Base-by-base conservation (phyloP, 2,113 vertebrate genomes). In the Eulemur rufifrons region DNA sequence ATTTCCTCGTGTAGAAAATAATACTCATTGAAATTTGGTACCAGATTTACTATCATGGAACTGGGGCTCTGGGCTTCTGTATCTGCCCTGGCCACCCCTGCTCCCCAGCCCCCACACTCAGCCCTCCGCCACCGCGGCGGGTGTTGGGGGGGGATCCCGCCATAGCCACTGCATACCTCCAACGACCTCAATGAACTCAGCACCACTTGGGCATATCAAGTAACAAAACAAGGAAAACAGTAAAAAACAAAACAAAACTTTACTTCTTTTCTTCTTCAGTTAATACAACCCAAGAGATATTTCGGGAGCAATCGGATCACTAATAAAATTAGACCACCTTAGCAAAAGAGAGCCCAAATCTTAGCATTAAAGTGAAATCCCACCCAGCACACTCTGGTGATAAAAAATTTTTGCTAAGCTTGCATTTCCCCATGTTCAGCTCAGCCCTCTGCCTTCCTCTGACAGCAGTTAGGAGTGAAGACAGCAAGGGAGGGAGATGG, bases 1-100 rank as follows among this genome's bases (percentile, higher is more conserved):
- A 96, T 92, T 85, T 96, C 76, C 81, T 86, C 64, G 5, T 21
- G 64, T 42, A 91, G 68, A 84, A 94, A 96, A 92, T 59, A 92
- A 90, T 45, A 42, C 39, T 73, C 37, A 20, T 4, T 91, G 52
- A 87, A 95, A 97, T 84, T 42, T 29, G 27, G 80, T 42, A 68
- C 89, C n/a, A 94, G 92, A 88, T 74, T 76, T 89, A 68, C 66
- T 39, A 93, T 83, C 93, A 42, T 6, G 7, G 80, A 85, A 61
- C 69, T 32, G 32, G 64, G 59, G 34, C 63, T 93, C 52, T 13
- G 25, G 83, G 71, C 59, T 94, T 97, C 93, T 86, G 42, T 42
- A 64, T 96, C 73, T 64, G 78, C 68, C 83, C 83, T 59, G 68
- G 73, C 86, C 59, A 27, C n/a, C 6, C 37, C 29, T 29, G 7